Base-by-base conservation (phyloP, 2,888 invertebrate genomes). In the Dione juno region DNA sequence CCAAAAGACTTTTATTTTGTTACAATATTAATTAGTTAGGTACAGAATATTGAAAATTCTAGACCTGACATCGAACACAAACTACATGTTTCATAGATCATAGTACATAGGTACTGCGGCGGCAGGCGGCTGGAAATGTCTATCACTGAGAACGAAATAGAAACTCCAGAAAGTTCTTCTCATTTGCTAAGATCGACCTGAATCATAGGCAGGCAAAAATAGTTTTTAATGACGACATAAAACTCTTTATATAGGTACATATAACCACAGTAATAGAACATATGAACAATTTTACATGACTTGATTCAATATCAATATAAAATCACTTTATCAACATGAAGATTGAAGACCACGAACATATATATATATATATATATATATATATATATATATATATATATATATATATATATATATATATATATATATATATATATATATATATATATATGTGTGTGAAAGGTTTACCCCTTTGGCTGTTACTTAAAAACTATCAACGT, bases 1-100 rank as follows among this genome's bases (percentile, higher is more conserved):
- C 91, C 90, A 90, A 84, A 74, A 76, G 59, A 57, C 59, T 54
- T 73, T 70, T 71, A 61, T 71, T 71, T 73, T 66, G 63, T 50
- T 71, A 71, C 67, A 50, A 67, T 72, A 69, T 70, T 70, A 73
- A 73, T 73, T 71, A 73, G 53, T 66, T 71, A 37, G 6, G 37
- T 37, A 67, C 57, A 63, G 40, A 40, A 71, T 64, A 68, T 71
- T 58, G 35, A 69, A 63, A 45, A 45, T 45, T 11, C 45, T 28
- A 13, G 1, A 45, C 45, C 28, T 16, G 7, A 69, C 41, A 53
- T 37, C 65, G 21, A 69, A 59, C 66, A 63, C 35, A 64, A 8
- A 16, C 21, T 57, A 68, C 45, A 40, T n/a, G 28, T 14, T 16
- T 53, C 11, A 2, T 53, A 14, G 0, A 19, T 43, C 35, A 54